A percentile compares a stretch with the other conserved stretches of the same genome.
phyloP scores from a whole-genome alignment of 2,113 vertebrate species.

The Toxostoma redivivum region DNA sequence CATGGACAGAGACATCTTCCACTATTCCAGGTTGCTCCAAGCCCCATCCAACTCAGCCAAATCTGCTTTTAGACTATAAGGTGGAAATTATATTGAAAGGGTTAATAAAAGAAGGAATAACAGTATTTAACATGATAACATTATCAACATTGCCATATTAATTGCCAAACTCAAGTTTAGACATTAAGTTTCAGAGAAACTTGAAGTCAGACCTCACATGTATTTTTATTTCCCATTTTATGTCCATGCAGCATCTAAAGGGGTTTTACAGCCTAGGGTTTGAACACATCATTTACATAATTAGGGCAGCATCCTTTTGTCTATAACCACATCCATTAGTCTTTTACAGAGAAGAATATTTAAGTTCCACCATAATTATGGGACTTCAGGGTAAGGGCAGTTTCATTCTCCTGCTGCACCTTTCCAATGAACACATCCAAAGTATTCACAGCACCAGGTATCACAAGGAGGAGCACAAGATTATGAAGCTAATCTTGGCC shows the following conservation, averaged over 20 bases:
- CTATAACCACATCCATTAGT: neutral
- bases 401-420: neutral
- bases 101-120: neutral
- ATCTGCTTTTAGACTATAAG: neutral
- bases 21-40: rapidly evolving
- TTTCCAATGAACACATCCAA: neutral
- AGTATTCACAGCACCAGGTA: neutral
- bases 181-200: neutral
- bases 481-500: neutral
- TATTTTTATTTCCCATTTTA: neutral
- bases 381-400: neutral
- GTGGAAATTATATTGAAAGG: neutral
- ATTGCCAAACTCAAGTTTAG: neutral
- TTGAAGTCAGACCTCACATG: neutral
- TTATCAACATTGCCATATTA: neutral
- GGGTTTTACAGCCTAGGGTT: neutral
- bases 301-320: neutral
- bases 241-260: neutral
- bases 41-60: rapidly evolving
- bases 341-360: neutral
- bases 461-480: neutral
- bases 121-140: neutral
- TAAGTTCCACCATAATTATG: neutral
- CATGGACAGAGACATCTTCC: neutral
- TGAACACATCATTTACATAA: neutral